phyloP scores from a whole-genome alignment of 2,888 invertebrate species.

The Morpho helenor region DNA sequence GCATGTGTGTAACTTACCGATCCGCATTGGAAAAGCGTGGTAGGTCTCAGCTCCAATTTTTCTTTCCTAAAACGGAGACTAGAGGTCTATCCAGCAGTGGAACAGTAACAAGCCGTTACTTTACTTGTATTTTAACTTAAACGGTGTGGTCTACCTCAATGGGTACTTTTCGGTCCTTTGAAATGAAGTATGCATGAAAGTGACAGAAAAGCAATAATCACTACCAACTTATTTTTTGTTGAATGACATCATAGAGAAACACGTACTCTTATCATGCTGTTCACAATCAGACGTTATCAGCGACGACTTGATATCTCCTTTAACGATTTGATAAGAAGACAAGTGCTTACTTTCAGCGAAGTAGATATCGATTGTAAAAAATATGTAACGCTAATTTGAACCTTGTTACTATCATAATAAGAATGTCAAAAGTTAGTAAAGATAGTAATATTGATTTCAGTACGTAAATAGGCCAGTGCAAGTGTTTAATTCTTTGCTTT shows the following conservation, averaged over 20 bases:
- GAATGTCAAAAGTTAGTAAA: neutral
- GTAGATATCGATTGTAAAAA: conserved; percentile 11
- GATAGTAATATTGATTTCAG: conserved; percentile 7
- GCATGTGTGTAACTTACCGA: too few relatives aligned
- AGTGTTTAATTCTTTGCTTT: conserved; percentile 1
- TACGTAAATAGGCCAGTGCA: conserved; percentile 2
- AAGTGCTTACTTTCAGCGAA: conserved; percentile 29
- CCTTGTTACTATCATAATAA: conserved; percentile 4
- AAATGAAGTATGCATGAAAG: neutral
- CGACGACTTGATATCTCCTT: conserved; percentile 32
- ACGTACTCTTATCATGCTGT: conserved; percentile 25
- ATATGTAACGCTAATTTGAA: conserved; percentile 1
- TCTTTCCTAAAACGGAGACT: too few relatives aligned
- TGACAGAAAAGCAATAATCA: conserved; percentile 2
- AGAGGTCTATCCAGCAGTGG: too few relatives aligned
- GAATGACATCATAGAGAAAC: conserved; percentile 28
- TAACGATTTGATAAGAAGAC: conserved; percentile 30
- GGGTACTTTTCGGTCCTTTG: too few relatives aligned
- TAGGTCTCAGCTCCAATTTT: too few relatives aligned
- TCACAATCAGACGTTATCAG: conserved; percentile 31
- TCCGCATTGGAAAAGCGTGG: too few relatives aligned
- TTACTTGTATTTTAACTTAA: too few relatives aligned
- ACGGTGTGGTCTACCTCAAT: neutral
- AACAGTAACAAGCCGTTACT: too few relatives aligned
- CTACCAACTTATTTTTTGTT: neutral